Evolutionary conservation across 2,113 vertebrate species (phyloP).

Genomic region (Campylorhamphus procurvoides): DNA sequence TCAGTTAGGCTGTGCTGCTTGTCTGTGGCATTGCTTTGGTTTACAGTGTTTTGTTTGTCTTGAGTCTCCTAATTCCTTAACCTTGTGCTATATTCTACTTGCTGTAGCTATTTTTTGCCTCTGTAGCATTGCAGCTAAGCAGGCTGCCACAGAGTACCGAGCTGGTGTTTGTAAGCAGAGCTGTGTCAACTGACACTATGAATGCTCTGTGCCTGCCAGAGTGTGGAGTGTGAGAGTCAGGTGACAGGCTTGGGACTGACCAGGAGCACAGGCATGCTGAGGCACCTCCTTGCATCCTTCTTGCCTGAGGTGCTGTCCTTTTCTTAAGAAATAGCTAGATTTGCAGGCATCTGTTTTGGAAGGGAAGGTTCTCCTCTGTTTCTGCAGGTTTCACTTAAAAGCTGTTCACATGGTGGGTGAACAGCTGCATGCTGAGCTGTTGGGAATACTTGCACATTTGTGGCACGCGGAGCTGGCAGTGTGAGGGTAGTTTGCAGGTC

Average conservation of each 20-base stretch:
- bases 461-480: neutral
- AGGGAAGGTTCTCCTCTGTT: neutral
- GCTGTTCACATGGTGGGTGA: neutral
- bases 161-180: neutral
- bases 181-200: neutral
- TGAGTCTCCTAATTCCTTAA: neutral
- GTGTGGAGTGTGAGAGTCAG: neutral
- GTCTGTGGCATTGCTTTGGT: neutral
- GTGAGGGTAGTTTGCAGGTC: neutral
- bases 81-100: neutral
- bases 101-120: neutral
- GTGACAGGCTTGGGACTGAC: neutral
- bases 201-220: neutral
- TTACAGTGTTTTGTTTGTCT: neutral
- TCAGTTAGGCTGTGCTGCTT: neutral
- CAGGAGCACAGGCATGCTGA: neutral
- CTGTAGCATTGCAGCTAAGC: neutral
- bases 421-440: neutral
- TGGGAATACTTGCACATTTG: neutral
- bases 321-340: neutral
- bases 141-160: neutral
- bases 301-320: neutral
- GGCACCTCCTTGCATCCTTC: rapidly evolving
- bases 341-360: neutral
- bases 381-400: neutral